Evolutionary conservation across 1,140 invertebrate species (phyloP).

Genomic region (Platyscapa corneri): DNA sequence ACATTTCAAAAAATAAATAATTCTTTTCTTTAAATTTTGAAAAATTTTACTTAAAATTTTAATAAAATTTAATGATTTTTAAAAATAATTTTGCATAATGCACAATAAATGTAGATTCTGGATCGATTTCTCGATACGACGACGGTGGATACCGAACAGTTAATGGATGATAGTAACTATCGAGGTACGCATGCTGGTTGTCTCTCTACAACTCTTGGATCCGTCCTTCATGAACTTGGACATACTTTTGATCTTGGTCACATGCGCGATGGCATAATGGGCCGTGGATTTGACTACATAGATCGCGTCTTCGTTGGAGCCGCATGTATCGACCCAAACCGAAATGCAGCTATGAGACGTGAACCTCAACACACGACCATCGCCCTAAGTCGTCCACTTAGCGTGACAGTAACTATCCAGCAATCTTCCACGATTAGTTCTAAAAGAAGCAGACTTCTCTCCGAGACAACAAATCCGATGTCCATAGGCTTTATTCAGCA

Average conservation of each 20-base stretch:
- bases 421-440: conserved; percentile 50
- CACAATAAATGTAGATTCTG: conserved; percentile 55
- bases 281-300: conserved; percentile 92
- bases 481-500: conserved; percentile 26
- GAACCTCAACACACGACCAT: conserved; percentile 72
- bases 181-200: conserved; percentile 89
- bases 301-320: conserved; percentile 82
- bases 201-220: conserved; percentile 92
- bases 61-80: no score
- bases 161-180: conserved; percentile 93
- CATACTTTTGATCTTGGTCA: conserved; percentile 97
- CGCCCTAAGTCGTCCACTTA: conserved; percentile 67
- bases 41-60: no score
- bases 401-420: conserved; percentile 70
- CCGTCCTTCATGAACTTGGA: conserved; percentile 94
- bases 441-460: conserved; percentile 64
- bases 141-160: conserved; percentile 80
- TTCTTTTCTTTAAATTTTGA: no score
- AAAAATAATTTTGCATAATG: no score
- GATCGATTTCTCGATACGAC: conserved; percentile 76
- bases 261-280: conserved; percentile 93
- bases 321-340: conserved; percentile 68
- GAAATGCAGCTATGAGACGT: conserved; percentile 64
- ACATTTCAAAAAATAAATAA: no score
- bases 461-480: conserved; percentile 65